These are phyloP conservation scores for Coptodon rendalli DNA, from an alignment of 2,113 vertebrate genomes.

Conservation along the genomic window DNA sequence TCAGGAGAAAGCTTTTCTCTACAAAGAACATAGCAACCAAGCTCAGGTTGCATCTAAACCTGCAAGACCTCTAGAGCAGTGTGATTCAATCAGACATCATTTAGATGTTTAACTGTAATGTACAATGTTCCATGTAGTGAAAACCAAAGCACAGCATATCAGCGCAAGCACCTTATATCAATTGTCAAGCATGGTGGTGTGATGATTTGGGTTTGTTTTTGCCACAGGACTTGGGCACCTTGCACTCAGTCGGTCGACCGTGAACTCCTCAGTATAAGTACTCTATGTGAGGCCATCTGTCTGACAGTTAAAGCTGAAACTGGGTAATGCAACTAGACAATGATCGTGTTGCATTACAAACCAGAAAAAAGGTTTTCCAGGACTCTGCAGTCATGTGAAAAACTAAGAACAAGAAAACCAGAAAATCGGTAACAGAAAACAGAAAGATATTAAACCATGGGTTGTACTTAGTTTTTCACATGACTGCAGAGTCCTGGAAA, in stretches of 20 bases:
- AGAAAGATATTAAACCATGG: background rate
- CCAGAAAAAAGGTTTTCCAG: background rate
- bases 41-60: background rate
- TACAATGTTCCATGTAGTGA: background rate
- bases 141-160: background rate
- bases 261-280: background rate
- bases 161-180: background rate
- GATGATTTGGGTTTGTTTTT: background rate
- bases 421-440: background rate
- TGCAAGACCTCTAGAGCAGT: background rate
- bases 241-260: background rate
- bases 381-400: background rate
- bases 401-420: background rate
- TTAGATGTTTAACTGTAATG: background rate
- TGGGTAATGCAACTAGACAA: background rate
- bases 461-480: background rate
- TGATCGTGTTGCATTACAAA: background rate
- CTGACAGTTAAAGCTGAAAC: background rate
- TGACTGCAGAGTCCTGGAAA: background rate
- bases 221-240: background rate
- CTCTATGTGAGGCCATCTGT: background rate
- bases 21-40: background rate
- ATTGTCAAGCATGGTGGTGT: background rate
- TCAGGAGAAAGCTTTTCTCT: background rate
- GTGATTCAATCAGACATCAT: background rate